Percentiles rank a stretch among this genome's conserved stretches.
Evolutionary conservation across 2,888 invertebrate species (phyloP).

Genomic region (Brachynemurus nebulosus): DNA sequence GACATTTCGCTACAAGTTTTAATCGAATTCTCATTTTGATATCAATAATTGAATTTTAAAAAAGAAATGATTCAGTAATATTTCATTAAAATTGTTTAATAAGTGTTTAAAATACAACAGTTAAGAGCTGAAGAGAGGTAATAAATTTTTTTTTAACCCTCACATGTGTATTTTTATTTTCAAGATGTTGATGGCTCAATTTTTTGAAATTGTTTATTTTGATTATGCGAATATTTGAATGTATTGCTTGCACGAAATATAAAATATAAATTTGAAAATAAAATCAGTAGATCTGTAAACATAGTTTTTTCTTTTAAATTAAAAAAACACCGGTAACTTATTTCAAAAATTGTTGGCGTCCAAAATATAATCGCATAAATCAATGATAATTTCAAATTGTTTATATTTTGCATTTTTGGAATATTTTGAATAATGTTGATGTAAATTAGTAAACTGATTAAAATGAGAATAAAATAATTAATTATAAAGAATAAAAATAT

Average conservation of each 20-base stretch:
- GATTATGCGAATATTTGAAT: neutral
- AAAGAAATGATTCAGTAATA: too few relatives aligned
- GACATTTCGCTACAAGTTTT: too few relatives aligned
- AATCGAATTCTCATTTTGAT: too few relatives aligned
- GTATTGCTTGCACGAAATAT: neutral
- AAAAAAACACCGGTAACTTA: neutral
- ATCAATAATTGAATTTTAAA: too few relatives aligned
- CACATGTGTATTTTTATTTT: too few relatives aligned
- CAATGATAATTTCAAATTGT: constrained; percentile 18
- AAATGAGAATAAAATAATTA: constrained; percentile 21
- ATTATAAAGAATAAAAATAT: constrained; percentile 24
- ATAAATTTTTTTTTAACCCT: too few relatives aligned
- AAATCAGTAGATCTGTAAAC: neutral
- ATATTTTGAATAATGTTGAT: neutral
- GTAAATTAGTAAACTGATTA: constrained; percentile 9
- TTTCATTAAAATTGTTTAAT: too few relatives aligned
- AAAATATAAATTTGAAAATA: neutral
- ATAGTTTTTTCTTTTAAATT: neutral
- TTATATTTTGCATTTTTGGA: neutral
- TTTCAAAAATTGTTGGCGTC: constrained; percentile 26
- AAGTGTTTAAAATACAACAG: too few relatives aligned
- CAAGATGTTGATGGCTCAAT: too few relatives aligned
- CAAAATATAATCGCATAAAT: constrained; percentile 24
- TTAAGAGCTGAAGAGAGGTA: too few relatives aligned
- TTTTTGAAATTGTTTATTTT: neutral